phyloP scores from a whole-genome alignment of 2,113 vertebrate genomes.

The Callospermophilus lateralis region DNA sequence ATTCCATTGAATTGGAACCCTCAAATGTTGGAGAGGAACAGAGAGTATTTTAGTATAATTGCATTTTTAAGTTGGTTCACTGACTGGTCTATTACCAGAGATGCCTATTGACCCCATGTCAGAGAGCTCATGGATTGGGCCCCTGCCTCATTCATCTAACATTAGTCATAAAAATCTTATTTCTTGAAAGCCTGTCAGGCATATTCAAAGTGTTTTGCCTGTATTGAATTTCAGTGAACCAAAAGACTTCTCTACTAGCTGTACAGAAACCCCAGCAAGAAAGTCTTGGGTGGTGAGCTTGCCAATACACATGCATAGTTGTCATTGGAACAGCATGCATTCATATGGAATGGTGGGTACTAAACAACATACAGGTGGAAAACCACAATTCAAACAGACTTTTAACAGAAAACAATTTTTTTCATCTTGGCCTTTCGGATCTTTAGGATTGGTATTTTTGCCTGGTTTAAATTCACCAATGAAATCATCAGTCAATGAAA shows the following conservation, averaged over 20 bases:
- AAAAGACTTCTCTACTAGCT: neutral
- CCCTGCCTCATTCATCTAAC: slow-evolving; percentile 41
- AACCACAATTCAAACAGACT: neutral
- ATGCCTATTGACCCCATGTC: neutral
- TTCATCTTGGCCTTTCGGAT: neutral
- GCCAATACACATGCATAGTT: too few species aligned
- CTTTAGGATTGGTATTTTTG: neutral
- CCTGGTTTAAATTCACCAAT: neutral
- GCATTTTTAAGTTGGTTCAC: neutral
- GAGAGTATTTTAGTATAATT: neutral
- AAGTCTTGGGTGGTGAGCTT: neutral
- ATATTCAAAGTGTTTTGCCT: neutral
- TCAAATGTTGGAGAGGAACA: neutral
- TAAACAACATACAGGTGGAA: neutral
- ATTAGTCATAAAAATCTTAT: slow-evolving; percentile 17
- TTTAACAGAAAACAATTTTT: neutral
- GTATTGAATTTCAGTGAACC: neutral
- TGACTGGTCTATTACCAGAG: neutral
- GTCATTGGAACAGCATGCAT: too few species aligned
- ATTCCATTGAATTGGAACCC: neutral
- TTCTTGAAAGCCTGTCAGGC: neutral
- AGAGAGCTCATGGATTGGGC: neutral
- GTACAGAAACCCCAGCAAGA: neutral
- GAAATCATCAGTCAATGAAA: neutral
- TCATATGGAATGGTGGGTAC: neutral